phyloP scores from a whole-genome alignment of 2,113 vertebrate genomes.

The Solea solea region DNA sequence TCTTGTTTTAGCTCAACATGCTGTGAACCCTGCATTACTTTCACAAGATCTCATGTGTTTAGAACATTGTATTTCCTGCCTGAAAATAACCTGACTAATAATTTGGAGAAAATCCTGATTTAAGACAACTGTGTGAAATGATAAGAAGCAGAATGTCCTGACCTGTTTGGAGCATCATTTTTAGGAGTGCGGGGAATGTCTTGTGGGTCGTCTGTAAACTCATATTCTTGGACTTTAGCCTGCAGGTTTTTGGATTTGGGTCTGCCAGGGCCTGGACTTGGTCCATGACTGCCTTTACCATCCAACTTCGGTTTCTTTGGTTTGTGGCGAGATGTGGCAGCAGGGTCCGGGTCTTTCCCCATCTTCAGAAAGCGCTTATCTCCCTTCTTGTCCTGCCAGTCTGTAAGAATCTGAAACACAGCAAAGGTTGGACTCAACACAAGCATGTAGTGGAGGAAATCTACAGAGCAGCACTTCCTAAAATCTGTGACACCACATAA shows the following conservation, averaged over 20 bases:
- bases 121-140: no score
- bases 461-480: not conserved
- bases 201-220: slow-evolving; percentile 94
- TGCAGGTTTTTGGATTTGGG: slow-evolving; percentile 96
- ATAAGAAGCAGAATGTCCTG: not conserved
- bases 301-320: slow-evolving; percentile 98
- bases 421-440: slow-evolving; percentile 2
- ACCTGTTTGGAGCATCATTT: slow-evolving; percentile 98
- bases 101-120: no score
- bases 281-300: slow-evolving; percentile 89
- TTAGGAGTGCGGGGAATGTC: slow-evolving; percentile 96
- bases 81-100: no score
- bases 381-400: slow-evolving; percentile 99
- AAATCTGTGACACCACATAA: not conserved
- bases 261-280: slow-evolving; percentile 91
- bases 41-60: no score
- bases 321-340: slow-evolving; percentile 91
- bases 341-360: slow-evolving; percentile 92
- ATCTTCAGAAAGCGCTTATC: slow-evolving; percentile 93
- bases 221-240: slow-evolving; percentile 96
- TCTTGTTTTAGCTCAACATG: no score
- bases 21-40: no score
- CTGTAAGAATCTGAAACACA: slow-evolving; percentile 91
- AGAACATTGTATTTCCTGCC: no score
- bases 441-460: not conserved